These are phyloP conservation scores for Drosophila simulans DNA, from an alignment of 1,140 invertebrate genomes.

Conservation along the genomic window DNA sequence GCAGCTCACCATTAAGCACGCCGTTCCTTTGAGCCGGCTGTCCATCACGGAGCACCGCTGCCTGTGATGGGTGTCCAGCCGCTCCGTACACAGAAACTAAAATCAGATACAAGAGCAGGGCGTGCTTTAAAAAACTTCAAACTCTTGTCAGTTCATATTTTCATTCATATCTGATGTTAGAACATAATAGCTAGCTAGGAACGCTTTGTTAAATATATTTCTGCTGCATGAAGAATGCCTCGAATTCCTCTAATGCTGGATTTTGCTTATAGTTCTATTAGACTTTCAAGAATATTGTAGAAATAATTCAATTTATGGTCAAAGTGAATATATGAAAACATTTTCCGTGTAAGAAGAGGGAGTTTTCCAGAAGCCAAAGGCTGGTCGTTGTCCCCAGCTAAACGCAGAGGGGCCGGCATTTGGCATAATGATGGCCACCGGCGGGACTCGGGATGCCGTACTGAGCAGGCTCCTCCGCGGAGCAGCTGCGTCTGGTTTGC, in stretches of 20 bases:
- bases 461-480: constrained; percentile 2
- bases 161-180: not conserved
- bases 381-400: constrained; percentile 12
- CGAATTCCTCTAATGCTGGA: no score
- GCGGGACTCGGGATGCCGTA: constrained; percentile 67
- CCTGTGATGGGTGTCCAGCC: constrained; percentile 89
- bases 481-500: constrained; percentile 5
- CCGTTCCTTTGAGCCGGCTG: constrained; percentile 89
- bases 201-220: not conserved
- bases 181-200: not conserved
- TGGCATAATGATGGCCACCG: constrained; percentile 85
- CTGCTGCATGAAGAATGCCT: not conserved
- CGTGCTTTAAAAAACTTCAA: not conserved
- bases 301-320: no score
- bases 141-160: not conserved
- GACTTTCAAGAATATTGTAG: no score
- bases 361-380: not conserved
- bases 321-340: not conserved
- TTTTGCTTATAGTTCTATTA: not conserved
- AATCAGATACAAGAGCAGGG: constrained; percentile 86
- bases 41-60: constrained; percentile 89
- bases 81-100: constrained; percentile 81
- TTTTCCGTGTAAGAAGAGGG: not conserved
- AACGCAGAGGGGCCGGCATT: constrained; percentile 41
- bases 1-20: constrained; percentile 91